Evolutionary conservation across 2,888 invertebrate genomes (phyloP).

Genomic region (Drosophila dives): DNA sequence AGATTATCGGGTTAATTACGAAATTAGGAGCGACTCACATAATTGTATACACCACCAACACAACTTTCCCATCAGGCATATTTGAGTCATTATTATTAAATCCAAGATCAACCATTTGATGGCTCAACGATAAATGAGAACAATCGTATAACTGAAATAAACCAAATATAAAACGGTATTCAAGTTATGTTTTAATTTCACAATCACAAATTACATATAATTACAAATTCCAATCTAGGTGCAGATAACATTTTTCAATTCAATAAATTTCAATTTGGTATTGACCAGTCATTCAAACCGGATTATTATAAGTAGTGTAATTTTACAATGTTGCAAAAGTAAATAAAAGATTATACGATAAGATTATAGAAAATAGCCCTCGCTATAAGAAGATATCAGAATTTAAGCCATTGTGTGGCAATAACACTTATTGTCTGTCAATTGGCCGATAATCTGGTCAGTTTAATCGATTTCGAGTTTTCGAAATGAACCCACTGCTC

Average conservation of each 20-base stretch:
- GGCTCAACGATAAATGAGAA: slow-evolving; percentile 52
- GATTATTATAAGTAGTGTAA: neutral
- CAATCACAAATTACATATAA: neutral
- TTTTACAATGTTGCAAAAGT: slow-evolving; percentile 9
- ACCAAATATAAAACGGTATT: slow-evolving; percentile 40
- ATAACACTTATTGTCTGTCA: slow-evolving; percentile 31
- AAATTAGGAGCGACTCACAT: slow-evolving; percentile 32
- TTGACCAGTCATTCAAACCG: neutral
- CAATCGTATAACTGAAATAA: slow-evolving; percentile 49
- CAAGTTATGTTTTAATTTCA: neutral
- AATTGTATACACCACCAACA: slow-evolving; percentile 18
- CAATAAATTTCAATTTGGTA: neutral
- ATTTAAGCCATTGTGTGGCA: slow-evolving; percentile 3
- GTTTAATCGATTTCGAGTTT: slow-evolving; percentile 82
- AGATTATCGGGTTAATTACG: slow-evolving; percentile 58
- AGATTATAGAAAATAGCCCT: slow-evolving; percentile 19
- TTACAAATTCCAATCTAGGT: neutral
- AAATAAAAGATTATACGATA: slow-evolving; percentile 15
- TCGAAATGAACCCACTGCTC: slow-evolving; percentile 83
- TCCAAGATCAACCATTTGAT: slow-evolving; percentile 17
- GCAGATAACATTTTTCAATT: neutral
- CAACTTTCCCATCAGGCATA: slow-evolving; percentile 23
- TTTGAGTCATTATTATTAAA: slow-evolving; percentile 30
- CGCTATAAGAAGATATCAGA: slow-evolving; percentile 9
- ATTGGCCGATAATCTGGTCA: slow-evolving; percentile 3